Percentiles rank a stretch among this genome's conserved stretches.
Evolutionary conservation across 2,113 vertebrate species (phyloP).

Genomic region (Dolichotis patagonum): DNA sequence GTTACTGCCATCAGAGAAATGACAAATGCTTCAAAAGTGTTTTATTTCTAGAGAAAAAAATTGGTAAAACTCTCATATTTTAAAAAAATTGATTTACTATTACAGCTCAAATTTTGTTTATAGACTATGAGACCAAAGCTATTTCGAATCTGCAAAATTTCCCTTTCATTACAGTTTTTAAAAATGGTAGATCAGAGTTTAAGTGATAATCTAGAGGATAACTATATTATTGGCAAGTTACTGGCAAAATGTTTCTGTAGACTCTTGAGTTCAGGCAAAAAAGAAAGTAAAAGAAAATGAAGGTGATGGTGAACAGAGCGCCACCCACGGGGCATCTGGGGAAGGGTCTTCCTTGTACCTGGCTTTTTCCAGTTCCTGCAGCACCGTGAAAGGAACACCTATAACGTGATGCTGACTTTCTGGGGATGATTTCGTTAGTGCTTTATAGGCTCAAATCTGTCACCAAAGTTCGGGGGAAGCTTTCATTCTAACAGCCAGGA

Average conservation of each 20-base stretch:
- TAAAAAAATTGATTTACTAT: slow-evolving; percentile 2
- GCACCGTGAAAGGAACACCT: neutral
- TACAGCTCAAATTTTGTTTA: neutral
- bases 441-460: neutral
- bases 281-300: neutral
- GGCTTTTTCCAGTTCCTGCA: neutral
- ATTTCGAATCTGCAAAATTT: slow-evolving; percentile 24
- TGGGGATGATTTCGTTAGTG: slow-evolving; percentile 26
- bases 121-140: neutral
- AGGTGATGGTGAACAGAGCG: neutral
- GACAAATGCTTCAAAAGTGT: neutral
- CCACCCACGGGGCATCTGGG: neutral
- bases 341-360: neutral
- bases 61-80: neutral
- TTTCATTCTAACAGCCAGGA: neutral
- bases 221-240: neutral
- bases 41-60: slow-evolving; percentile 42
- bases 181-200: neutral
- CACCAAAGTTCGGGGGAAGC: neutral
- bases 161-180: neutral
- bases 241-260: neutral
- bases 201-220: neutral
- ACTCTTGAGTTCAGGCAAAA: neutral
- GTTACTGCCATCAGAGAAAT: neutral
- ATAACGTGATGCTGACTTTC: neutral